These are phyloP conservation scores for Neocrepidodera transversa DNA, from an alignment of 2,888 invertebrate species.

Conservation along the genomic window DNA sequence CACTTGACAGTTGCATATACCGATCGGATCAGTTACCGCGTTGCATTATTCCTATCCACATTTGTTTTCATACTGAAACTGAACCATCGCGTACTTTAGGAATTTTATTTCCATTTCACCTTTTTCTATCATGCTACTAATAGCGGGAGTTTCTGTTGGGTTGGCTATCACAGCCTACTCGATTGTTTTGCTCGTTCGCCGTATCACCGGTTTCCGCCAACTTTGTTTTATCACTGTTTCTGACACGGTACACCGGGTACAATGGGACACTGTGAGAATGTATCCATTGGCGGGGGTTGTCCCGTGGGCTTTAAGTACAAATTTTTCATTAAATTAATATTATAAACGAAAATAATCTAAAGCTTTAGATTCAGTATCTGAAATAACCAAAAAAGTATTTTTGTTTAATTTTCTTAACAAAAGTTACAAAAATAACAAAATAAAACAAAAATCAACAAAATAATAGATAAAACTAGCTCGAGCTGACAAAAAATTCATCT, in stretches of 20 bases:
- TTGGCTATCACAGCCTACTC: slow-evolving; percentile 1
- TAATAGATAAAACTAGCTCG: too few species aligned
- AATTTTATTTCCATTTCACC: slow-evolving; percentile 1
- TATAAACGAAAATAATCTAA: too few species aligned
- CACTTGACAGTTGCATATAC: slow-evolving; percentile 3
- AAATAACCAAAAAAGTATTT: too few species aligned
- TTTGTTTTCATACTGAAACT: slow-evolving; percentile 28
- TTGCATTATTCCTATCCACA: slow-evolving; percentile 18
- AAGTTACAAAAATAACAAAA: too few species aligned
- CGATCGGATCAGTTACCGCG: slow-evolving; percentile 3
- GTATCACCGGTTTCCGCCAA: slow-evolving; percentile 36
- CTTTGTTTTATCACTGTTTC: slow-evolving; percentile 30
- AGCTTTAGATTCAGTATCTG: too few species aligned
- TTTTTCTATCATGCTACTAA: too few species aligned
- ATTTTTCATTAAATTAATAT: too few species aligned
- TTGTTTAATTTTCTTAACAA: too few species aligned
- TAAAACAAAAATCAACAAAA: too few species aligned
- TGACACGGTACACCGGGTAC: slow-evolving; percentile 15
- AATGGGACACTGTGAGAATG: slow-evolving; percentile 2
- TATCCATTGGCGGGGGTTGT: neutral
- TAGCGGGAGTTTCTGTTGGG: too few species aligned
- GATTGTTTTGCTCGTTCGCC: slow-evolving; percentile 34
- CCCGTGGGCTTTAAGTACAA: too few species aligned
- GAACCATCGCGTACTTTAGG: slow-evolving; percentile 10
- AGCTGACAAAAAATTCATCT: too few species aligned